These are phyloP conservation scores for Scophthalmus maximus DNA, from an alignment of 2,113 vertebrate species.

Conservation along the genomic window DNA sequence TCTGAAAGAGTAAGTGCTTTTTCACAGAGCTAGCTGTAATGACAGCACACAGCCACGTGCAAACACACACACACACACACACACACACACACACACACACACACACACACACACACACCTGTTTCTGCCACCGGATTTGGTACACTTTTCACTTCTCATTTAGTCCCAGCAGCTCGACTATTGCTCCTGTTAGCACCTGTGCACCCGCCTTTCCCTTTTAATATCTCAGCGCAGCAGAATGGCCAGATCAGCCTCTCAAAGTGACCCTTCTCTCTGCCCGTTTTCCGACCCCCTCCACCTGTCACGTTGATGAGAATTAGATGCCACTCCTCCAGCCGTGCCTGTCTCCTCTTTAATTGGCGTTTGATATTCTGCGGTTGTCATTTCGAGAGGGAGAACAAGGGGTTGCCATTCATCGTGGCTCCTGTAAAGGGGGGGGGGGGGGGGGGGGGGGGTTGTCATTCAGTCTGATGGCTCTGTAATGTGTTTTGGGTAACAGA, in stretches of 20 bases:
- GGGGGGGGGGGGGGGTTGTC: constrained; percentile 45
- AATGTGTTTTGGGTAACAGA: constrained; percentile 75
- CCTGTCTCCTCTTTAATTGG: constrained; percentile 78
- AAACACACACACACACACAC: constrained; percentile 18
- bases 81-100: constrained; percentile 8
- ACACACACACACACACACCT: constrained; percentile 12
- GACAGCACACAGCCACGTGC: neutral
- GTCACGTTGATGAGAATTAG: constrained; percentile 75
- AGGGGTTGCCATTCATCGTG: constrained; percentile 71
- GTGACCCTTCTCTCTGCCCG: constrained; percentile 55
- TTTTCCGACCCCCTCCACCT: neutral
- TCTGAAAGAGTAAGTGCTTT: neutral
- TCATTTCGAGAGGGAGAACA: constrained; percentile 76
- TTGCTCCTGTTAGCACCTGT: constrained; percentile 38
- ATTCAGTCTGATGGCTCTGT: constrained; percentile 77
- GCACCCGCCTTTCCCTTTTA: constrained; percentile 46
- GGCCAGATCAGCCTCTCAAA: constrained; percentile 51
- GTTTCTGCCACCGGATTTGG: constrained; percentile 18
- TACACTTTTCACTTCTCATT: constrained; percentile 56
- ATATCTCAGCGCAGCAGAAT: constrained; percentile 38
- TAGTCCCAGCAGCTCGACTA: constrained; percentile 8
- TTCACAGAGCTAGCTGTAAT: neutral
- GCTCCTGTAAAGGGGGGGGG: constrained; percentile 52
- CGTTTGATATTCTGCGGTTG: constrained; percentile 80
- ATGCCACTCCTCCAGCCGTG: constrained; percentile 70